phyloP scores from a whole-genome alignment of 2,888 invertebrate genomes.

The Eumerus sabulonum region DNA sequence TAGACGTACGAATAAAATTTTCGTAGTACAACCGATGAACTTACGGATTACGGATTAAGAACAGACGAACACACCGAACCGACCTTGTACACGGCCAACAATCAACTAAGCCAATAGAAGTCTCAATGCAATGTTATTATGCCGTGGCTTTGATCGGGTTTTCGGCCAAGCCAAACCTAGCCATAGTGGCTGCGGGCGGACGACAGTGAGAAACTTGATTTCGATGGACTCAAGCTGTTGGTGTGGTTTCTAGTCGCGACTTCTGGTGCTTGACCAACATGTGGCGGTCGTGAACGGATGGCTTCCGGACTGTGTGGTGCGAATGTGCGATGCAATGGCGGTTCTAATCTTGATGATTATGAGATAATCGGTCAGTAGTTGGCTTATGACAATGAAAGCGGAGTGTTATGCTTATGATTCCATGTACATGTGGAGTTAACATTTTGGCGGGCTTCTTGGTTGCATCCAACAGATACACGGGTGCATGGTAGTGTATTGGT shows the following conservation, averaged over 20 bases:
- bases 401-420: neutral
- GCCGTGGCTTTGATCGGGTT: constrained; percentile 51
- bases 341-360: too few relatives aligned
- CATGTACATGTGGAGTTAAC: too few relatives aligned
- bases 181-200: constrained; percentile 13
- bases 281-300: constrained; percentile 4
- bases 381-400: constrained; percentile 34
- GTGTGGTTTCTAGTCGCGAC: constrained; percentile 32
- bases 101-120: constrained; percentile 62
- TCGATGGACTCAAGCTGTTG: constrained; percentile 3
- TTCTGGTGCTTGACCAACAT: constrained; percentile 41
- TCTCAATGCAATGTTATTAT: constrained; percentile 35
- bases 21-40: neutral
- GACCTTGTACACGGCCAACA: constrained; percentile 60
- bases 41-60: constrained; percentile 37
- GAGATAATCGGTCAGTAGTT: constrained; percentile 46
- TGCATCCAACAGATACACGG: neutral
- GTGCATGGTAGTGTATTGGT: constrained; percentile 18
- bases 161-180: constrained; percentile 53
- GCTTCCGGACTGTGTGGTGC: constrained; percentile 26
- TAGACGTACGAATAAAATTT: too few relatives aligned
- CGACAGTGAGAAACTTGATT: constrained; percentile 35
- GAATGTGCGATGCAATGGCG: too few relatives aligned
- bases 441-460: too few relatives aligned
- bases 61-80: constrained; percentile 50